Evolutionary conservation across 2,888 invertebrate species (phyloP).

Genomic region (Tethea ocularis): DNA sequence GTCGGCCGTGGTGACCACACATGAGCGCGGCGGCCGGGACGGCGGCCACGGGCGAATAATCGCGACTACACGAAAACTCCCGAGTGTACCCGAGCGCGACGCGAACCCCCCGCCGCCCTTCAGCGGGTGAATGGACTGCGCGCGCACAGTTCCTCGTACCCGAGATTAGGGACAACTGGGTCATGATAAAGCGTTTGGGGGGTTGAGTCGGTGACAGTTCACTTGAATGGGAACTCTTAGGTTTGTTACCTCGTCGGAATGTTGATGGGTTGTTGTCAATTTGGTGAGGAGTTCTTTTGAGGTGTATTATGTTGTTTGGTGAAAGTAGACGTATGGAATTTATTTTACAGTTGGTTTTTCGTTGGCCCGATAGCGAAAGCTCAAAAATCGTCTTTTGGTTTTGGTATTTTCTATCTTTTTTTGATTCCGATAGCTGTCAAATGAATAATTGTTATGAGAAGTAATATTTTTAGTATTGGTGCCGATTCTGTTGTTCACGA

Average conservation of each 20-base stretch:
- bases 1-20: conserved; percentile 73
- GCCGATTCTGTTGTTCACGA: too few species aligned
- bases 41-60: conserved; percentile 52
- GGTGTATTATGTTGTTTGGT: too few species aligned
- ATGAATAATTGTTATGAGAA: too few species aligned
- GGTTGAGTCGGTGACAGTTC: background rate
- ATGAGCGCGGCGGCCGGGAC: conserved; percentile 21
- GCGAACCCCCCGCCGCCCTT: conserved; percentile 11
- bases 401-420: too few species aligned
- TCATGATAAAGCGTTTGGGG: background rate
- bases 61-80: conserved; percentile 46
- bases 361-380: too few species aligned
- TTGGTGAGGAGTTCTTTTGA: background rate
- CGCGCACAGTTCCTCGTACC: conserved; percentile 9
- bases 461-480: too few species aligned
- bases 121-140: conserved; percentile 21
- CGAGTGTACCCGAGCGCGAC: conserved; percentile 18
- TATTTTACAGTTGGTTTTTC: too few species aligned
- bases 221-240: background rate
- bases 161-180: background rate
- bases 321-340: too few species aligned
- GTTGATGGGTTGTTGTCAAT: background rate
- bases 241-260: background rate
- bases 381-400: too few species aligned
- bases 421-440: too few species aligned